Conservation (phyloP, 2,888 invertebrate species). For the Mactromeris polynyma region DNA sequence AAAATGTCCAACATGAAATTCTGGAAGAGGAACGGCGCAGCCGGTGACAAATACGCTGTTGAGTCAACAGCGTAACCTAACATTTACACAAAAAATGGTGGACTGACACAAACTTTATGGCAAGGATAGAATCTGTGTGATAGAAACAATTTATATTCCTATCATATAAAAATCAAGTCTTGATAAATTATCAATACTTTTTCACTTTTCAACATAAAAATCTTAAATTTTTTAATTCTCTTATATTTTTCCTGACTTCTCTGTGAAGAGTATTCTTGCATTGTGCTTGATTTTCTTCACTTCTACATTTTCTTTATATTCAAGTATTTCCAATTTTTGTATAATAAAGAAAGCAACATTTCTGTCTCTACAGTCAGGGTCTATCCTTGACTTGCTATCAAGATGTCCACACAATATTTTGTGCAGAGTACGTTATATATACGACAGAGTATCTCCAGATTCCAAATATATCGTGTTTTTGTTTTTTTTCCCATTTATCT, state of each 20-base stretch:
- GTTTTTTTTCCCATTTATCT: neutral
- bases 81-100: neutral
- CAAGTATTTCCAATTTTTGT: no score
- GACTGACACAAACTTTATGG: neutral
- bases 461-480: neutral
- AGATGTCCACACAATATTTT: neutral
- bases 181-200: neutral
- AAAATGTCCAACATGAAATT: slow-evolving; percentile 83
- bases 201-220: neutral
- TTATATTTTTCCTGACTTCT: neutral
- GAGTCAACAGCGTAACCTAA: slow-evolving; percentile 76
- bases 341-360: neutral
- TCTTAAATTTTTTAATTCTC: neutral
- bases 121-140: neutral
- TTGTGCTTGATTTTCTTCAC: no score
- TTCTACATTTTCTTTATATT: no score
- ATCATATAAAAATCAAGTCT: neutral
- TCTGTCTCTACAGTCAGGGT: neutral
- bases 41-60: slow-evolving; percentile 82
- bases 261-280: neutral
- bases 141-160: neutral
- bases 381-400: neutral
- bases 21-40: slow-evolving; percentile 77
- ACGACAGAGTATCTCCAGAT: neutral
- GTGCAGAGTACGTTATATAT: neutral